These are phyloP conservation scores for Chrysolina haemoptera DNA, from an alignment of 2,888 invertebrate species.

Conservation along the genomic window DNA sequence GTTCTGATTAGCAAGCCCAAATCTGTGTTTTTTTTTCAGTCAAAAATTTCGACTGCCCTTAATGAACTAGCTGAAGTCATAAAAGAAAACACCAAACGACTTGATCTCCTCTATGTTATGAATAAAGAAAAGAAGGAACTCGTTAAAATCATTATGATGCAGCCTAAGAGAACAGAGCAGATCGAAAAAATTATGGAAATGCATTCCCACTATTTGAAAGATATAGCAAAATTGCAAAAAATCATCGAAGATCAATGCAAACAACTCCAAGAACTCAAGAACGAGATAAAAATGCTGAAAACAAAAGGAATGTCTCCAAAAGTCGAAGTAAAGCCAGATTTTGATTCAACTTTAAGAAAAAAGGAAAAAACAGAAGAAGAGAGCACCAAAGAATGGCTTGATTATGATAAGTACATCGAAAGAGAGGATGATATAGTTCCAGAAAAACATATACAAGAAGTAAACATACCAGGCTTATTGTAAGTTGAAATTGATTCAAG, in stretches of 20 bases:
- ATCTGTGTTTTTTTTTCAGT: slow-evolving; percentile 52
- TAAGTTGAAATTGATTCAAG: slow-evolving; percentile 37
- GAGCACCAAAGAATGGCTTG: slow-evolving; percentile 31
- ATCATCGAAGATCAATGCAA: slow-evolving; percentile 66
- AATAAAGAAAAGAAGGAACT: slow-evolving; percentile 72
- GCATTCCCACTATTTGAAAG: slow-evolving; percentile 63
- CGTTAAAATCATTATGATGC: slow-evolving; percentile 66
- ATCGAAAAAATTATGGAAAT: slow-evolving; percentile 59
- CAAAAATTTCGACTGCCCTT: slow-evolving; percentile 64
- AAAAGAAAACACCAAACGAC: slow-evolving; percentile 72
- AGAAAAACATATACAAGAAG: slow-evolving; percentile 34
- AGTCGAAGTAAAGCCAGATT: slow-evolving; percentile 43
- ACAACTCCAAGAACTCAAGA: slow-evolving; percentile 63
- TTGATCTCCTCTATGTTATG: slow-evolving; percentile 73
- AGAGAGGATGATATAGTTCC: slow-evolving; percentile 25
- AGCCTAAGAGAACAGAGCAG: slow-evolving; percentile 62
- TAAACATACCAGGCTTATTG: slow-evolving; percentile 45
- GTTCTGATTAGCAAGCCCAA: too few species aligned
- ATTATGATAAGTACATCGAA: slow-evolving; percentile 43
- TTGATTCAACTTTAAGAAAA: neutral
- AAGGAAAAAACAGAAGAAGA: slow-evolving; percentile 46
- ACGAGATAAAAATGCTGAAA: slow-evolving; percentile 63
- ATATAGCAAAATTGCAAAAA: slow-evolving; percentile 66
- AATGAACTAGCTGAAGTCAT: slow-evolving; percentile 69
- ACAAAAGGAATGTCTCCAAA: slow-evolving; percentile 60